Evolutionary conservation across 2,797 vertebrate genomes (phyloP), one percentile per base, ranked within the genome.

Genomic region (Scleropages formosus): DNA sequence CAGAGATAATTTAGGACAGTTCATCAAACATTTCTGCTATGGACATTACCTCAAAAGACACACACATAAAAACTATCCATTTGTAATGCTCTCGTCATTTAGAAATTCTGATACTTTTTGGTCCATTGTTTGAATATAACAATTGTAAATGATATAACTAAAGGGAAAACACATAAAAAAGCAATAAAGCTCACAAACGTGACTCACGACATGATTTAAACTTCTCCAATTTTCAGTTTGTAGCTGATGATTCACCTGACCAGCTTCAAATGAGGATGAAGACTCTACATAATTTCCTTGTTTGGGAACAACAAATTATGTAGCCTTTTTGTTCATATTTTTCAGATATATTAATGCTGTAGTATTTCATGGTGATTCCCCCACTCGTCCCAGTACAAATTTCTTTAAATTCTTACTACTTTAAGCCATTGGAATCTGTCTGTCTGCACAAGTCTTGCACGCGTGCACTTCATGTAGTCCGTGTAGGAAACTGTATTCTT

Each of bases 181-280:
- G 2, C 39, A 39, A 31, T 31, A 39, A 39, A 39, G 2, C 31
- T 39, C 31, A 6, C 31, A 39, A 39, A 39, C 31, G 31, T 71
- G 53, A 27, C 58, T 62, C 46, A 60, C 39, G 13, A 51, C 20
- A 56, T 81, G 69, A 79, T 83, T 83, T 78, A 8, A 73, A 78
- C 79, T 79, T 70, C 76, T 81, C 78, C 26, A 75, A 76, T 69
- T 81, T 79, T 84, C 81, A 81, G 76, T 76, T 81, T 79, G 83
- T 81, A 78, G 77, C 73, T 75, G 78, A 82, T 82, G 80, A 80
- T 83, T 82, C 79, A 77, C 80, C 66, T 84, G 80, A 80, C 79
- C 80, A 83, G 80, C 80, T 77, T 59, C 15, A 15, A 58, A 74
- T 78, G 62, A 78, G 18, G 70, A 15, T 53, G 73, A 49, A 58